A percentile compares a stretch with the other conserved stretches of the same genome.
Conservation (phyloP, 2,888 invertebrate species). For the Thecocarcelia acutangulata region DNA sequence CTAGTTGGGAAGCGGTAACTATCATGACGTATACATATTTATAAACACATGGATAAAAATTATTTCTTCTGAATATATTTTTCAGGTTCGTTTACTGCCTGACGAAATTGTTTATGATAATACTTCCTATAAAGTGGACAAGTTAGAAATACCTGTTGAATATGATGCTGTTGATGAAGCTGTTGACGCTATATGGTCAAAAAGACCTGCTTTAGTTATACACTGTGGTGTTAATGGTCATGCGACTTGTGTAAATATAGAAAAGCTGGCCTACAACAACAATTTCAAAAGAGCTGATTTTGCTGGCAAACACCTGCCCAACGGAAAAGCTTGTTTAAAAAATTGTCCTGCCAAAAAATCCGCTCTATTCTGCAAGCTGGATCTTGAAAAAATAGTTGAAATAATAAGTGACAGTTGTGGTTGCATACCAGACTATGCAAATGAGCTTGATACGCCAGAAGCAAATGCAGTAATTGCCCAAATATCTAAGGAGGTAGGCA, state of each 20-base stretch:
- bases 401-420: slow-evolving; percentile 74
- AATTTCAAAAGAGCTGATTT: slow-evolving; percentile 78
- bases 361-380: slow-evolving; percentile 75
- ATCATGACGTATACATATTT: background rate
- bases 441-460: background rate
- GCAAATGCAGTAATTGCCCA: slow-evolving; percentile 60
- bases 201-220: slow-evolving; percentile 83
- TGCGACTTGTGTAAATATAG: slow-evolving; percentile 77
- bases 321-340: slow-evolving; percentile 72
- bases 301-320: slow-evolving; percentile 74
- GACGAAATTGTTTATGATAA: slow-evolving; percentile 77
- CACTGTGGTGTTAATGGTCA: slow-evolving; percentile 80
- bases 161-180: slow-evolving; percentile 85
- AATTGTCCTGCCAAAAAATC: slow-evolving; percentile 69
- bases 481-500: slow-evolving; percentile 79
- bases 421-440: slow-evolving; percentile 68
- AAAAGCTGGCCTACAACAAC: slow-evolving; percentile 80
- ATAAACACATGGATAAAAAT: background rate
- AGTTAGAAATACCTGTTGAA: slow-evolving; percentile 84
- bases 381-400: slow-evolving; percentile 81
- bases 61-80: background rate
- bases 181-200: slow-evolving; percentile 85
- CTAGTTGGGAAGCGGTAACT: slow-evolving; percentile 89
- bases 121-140: slow-evolving; percentile 82
- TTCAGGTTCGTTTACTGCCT: slow-evolving; percentile 81